phyloP scores from a whole-genome alignment of 2,888 invertebrate genomes.

The Drosophila neotestacea region DNA sequence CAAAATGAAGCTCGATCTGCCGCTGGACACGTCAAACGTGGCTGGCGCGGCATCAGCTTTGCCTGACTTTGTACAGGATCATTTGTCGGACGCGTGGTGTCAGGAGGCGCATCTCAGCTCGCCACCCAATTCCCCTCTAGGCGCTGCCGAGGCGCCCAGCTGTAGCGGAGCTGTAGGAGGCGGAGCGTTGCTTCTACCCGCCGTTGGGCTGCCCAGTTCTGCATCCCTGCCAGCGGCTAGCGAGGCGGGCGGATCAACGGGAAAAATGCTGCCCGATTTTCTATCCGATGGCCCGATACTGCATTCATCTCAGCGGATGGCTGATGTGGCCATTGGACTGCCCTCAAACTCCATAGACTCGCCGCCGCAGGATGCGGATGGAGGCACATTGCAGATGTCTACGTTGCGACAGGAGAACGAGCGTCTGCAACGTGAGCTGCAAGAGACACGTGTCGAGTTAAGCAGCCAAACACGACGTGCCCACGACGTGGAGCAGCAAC shows the following conservation, averaged over 20 bases:
- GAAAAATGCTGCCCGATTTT: conserved; percentile 88
- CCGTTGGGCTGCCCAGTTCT: conserved; percentile 54
- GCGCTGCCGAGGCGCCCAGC: conserved; percentile 59
- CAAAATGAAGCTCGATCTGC: conserved; percentile 81
- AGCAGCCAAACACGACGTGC: conserved; percentile 86
- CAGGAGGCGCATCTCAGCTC: conserved; percentile 83
- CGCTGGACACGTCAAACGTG: conserved; percentile 66
- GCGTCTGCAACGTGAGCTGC: conserved; percentile 87
- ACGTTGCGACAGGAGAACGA: conserved; percentile 83
- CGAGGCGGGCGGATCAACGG: conserved; percentile 49
- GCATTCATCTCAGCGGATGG: conserved; percentile 85
- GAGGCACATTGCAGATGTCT: conserved; percentile 64
- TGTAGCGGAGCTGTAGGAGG: conserved; percentile 46
- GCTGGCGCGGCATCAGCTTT: conserved; percentile 85
- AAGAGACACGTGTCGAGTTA: conserved; percentile 86
- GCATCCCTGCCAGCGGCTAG: conserved; percentile 37
- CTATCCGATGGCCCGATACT: conserved; percentile 89
- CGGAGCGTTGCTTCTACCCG: conserved; percentile 41
- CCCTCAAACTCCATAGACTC: conserved; percentile 84
- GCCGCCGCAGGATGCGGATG: conserved; percentile 77
- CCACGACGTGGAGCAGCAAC: conserved; percentile 86
- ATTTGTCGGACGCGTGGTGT: conserved; percentile 90
- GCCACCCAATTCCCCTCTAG: conserved; percentile 82
- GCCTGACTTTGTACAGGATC: conserved; percentile 96
- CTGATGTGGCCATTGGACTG: conserved; percentile 84